Percentiles rank a stretch among this genome's conserved stretches.
Evolutionary conservation across 1,140 invertebrate species (phyloP).

Genomic region (Gryon sp.): DNA sequence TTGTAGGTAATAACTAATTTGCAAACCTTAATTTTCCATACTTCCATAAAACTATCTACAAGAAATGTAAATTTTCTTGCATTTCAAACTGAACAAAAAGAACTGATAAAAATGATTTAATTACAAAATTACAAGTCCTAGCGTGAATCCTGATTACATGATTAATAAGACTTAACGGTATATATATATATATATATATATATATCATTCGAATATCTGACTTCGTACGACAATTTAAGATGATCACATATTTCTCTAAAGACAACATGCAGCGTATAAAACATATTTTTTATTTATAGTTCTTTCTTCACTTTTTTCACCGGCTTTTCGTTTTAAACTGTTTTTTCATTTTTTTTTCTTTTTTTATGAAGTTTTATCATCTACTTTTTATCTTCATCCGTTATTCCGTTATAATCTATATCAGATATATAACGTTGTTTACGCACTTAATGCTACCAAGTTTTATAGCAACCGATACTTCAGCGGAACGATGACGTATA

Average conservation of each 20-base stretch:
- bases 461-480: conserved; percentile 71
- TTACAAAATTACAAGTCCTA: background rate
- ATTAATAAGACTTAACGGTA: conserved; percentile 67
- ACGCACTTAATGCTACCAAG: conserved; percentile 73
- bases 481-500: conserved; percentile 64
- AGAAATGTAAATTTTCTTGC: no score
- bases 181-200: no score
- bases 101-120: no score
- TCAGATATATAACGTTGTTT: conserved; percentile 70
- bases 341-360: no score
- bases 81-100: no score
- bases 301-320: conserved; percentile 62
- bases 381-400: conserved; percentile 65
- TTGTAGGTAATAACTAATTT: no score
- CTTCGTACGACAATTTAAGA: conserved; percentile 71
- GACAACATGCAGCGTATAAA: conserved; percentile 79
- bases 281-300: conserved; percentile 76
- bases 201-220: conserved; percentile 67
- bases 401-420: conserved; percentile 69
- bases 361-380: conserved; percentile 64
- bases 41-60: no score
- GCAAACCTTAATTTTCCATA: no score
- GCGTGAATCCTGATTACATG: conserved; percentile 51
- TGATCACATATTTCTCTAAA: conserved; percentile 73
- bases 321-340: conserved; percentile 45